Evolutionary conservation across 2,888 invertebrate species (phyloP), one percentile per base, ranked within the genome.

Genomic region (Eucriotettix oculatus): DNA sequence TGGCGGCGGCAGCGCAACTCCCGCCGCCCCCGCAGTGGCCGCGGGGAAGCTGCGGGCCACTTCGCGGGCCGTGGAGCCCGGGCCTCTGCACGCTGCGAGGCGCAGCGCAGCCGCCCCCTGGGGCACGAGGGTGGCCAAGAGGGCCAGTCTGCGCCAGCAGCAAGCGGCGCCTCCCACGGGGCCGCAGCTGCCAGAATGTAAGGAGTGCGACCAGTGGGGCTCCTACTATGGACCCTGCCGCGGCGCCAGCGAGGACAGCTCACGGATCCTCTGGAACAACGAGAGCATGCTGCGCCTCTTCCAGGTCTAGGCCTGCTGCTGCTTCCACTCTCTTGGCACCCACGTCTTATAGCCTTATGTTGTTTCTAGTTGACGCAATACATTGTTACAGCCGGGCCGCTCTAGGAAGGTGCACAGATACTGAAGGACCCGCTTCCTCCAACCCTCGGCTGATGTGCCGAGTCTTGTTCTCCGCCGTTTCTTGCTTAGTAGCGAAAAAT

Each of bases 81-180:
- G 59, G 64, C 64, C 65, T 61, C 66, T 70, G 62, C 66, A 64
- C 56, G 58, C 69, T 67, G 68, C 29, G 66, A 67, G 48, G 65
- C 68, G 54, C 63, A 66, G 66, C 67, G 63, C 66, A 67, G 62
- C 66, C 67, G 66, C 57, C 60, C 64, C 42, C 61, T 66, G 54
- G 61, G 63, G 56, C 42, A 48, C 54, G 10, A 57, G 62, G 29
- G 59, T 61, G 0, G 58, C 59, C 58, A 58, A 63, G 58, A 44
- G 63, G n/a, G 16, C 12, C 12, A 14, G 14, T 12, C 1, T 17
- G 42, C 64, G 41, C 48, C 52, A 11, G 42, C 44, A 29, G 57
- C 44, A 29, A 11, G 63, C 60, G 11, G 64, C 42, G 42, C 62
- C 57, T 52, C 59, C 68, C 64, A 63, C 54, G 41, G 29, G 29